Percentiles rank a stretch among this genome's conserved stretches.
These are phyloP conservation scores for Triops longicaudatus DNA, from an alignment of 1,140 invertebrate species.

Conservation along the genomic window DNA sequence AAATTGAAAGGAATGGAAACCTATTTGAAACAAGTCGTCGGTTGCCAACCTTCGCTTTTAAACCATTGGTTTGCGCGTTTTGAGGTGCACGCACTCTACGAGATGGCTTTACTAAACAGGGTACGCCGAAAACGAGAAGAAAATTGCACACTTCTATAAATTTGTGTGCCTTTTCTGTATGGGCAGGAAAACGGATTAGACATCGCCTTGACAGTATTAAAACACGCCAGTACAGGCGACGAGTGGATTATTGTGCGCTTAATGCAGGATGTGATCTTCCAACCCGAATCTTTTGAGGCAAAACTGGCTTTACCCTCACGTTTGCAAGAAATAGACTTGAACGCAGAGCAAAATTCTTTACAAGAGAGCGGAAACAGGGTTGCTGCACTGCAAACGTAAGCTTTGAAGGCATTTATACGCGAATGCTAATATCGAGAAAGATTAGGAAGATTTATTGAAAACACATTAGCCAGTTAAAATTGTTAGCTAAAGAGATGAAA, in stretches of 20 bases:
- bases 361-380: background rate
- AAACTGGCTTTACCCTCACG: background rate
- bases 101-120: background rate
- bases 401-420: background rate
- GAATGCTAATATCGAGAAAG: too few species aligned
- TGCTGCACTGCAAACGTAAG: background rate
- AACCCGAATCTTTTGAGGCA: background rate
- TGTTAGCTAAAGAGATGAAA: too few species aligned
- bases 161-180: background rate
- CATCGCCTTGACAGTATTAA: conserved; percentile 20
- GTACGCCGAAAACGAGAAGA: background rate
- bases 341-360: background rate
- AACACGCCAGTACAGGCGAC: conserved; percentile 5
- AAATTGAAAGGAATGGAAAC: background rate
- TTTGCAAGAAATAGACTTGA: background rate
- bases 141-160: background rate
- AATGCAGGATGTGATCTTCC: conserved; percentile 19
- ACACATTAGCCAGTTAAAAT: too few species aligned
- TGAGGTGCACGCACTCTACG: conserved; percentile 22
- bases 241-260: background rate
- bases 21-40: background rate
- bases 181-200: background rate
- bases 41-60: background rate
- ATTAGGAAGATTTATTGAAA: too few species aligned
- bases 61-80: conserved; percentile 27